A percentile compares a stretch with the other conserved stretches of the same genome.
Evolutionary conservation across 2,113 vertebrate species (phyloP).

Genomic region (Myotis davidii): DNA sequence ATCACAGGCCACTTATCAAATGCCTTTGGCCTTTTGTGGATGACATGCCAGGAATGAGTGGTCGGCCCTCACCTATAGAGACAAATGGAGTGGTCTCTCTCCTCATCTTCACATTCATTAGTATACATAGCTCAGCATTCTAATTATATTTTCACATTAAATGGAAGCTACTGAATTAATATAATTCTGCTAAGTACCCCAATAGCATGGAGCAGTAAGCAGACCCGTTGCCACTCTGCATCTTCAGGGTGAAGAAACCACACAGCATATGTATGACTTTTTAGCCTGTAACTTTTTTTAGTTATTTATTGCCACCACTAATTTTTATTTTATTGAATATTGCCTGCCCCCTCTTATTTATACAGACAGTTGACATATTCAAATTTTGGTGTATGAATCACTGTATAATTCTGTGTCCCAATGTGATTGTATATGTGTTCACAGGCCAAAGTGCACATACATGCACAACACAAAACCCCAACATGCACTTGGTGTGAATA

Average conservation of each 20-base stretch:
- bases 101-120: not conserved
- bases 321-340: not conserved
- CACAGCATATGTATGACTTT: not conserved
- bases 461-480: not conserved
- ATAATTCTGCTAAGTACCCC: not conserved
- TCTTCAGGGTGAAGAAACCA: not conserved
- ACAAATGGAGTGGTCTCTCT: not conserved
- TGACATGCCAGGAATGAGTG: not conserved
- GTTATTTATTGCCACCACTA: not conserved
- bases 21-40: not conserved
- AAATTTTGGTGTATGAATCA: not conserved
- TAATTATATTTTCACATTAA: not conserved
- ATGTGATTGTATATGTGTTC: not conserved
- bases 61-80: not conserved
- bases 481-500: not conserved
- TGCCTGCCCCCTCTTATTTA: not conserved
- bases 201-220: not conserved
- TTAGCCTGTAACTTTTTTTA: not conserved
- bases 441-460: not conserved
- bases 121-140: not conserved
- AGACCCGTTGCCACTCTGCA: too few species aligned
- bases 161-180: not conserved
- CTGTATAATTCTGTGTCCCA: not conserved
- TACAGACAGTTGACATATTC: not conserved
- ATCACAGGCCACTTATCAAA: not conserved